phyloP scores from a whole-genome alignment of 2,888 invertebrate genomes.

The Lithophane semibrunnea region DNA sequence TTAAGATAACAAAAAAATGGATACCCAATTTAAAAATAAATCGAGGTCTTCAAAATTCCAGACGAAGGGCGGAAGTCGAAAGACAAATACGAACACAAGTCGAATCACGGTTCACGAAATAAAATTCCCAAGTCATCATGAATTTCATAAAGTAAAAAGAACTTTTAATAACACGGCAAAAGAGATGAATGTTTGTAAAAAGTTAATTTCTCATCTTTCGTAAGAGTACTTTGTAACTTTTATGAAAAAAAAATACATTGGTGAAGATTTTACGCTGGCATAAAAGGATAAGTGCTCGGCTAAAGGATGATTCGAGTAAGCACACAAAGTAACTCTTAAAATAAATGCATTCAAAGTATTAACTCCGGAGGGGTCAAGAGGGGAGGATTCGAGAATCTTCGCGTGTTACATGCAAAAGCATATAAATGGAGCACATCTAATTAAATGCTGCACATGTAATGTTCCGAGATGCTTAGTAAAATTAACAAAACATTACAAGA shows the following conservation, averaged over 20 bases:
- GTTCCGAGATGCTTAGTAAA: not conserved
- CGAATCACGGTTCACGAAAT: constrained; percentile 64
- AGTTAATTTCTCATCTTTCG: constrained; percentile 74
- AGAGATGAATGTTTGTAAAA: constrained; percentile 74
- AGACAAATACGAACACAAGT: constrained; percentile 60
- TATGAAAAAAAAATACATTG: constrained; percentile 60
- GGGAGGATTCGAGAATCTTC: constrained; percentile 7
- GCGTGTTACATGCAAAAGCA: constrained; percentile 7
- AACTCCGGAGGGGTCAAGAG: constrained; percentile 3
- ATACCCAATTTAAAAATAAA: constrained; percentile 54
- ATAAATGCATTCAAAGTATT: constrained; percentile 36
- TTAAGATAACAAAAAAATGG: constrained; percentile 46
- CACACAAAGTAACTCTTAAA: constrained; percentile 13
- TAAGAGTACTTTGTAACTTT: constrained; percentile 69
- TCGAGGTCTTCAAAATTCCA: constrained; percentile 34
- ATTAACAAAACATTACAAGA: constrained; percentile 4
- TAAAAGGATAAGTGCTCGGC: constrained; percentile 50
- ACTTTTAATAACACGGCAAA: constrained; percentile 74
- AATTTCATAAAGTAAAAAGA: constrained; percentile 72
- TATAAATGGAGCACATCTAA: constrained; percentile 9
- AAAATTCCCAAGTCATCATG: constrained; percentile 72
- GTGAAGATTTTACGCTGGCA: constrained; percentile 59
- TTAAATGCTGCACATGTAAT: constrained; percentile 2
- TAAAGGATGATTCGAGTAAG: constrained; percentile 19
- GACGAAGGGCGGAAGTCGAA: constrained; percentile 51